phyloP scores from a whole-genome alignment of 2,888 invertebrate genomes.

The Amiota communis region DNA sequence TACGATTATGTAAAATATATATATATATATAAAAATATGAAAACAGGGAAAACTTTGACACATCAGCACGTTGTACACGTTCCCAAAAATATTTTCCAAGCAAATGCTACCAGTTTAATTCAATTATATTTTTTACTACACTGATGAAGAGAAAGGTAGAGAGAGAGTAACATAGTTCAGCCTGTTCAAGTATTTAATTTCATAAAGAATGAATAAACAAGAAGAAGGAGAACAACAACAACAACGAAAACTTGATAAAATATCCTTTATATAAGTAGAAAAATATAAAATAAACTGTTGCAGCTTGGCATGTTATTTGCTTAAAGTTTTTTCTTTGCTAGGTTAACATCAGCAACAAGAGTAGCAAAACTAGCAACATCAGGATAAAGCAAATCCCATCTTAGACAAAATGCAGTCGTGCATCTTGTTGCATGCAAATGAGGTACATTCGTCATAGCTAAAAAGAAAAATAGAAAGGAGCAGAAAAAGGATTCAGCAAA shows the following conservation, averaged over 20 bases:
- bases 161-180: not conserved
- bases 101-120: conserved; percentile 58
- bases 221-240: too few species aligned
- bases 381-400: conserved; percentile 23
- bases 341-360: conserved; percentile 35
- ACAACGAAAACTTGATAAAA: too few species aligned
- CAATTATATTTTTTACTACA: conserved; percentile 47
- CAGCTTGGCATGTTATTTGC: not conserved
- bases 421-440: conserved; percentile 27
- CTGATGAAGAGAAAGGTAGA: not conserved
- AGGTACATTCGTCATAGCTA: conserved; percentile 13
- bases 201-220: not conserved
- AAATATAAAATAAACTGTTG: conserved; percentile 5
- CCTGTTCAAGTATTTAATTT: conserved; percentile 9
- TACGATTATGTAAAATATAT: not conserved
- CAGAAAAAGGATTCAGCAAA: conserved; percentile 17
- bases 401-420: conserved; percentile 2
- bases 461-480: conserved; percentile 33
- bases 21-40: conserved; percentile 27
- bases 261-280: conserved; percentile 30
- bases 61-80: conserved; percentile 26
- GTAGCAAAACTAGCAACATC: conserved; percentile 19
- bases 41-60: conserved; percentile 57
- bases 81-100: conserved; percentile 36
- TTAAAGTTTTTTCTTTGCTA: conserved; percentile 1